Percentiles rank a stretch among this genome's conserved stretches.
These are phyloP conservation scores for Zapornia atra DNA, from an alignment of 2,113 vertebrate genomes.

Conservation along the genomic window DNA sequence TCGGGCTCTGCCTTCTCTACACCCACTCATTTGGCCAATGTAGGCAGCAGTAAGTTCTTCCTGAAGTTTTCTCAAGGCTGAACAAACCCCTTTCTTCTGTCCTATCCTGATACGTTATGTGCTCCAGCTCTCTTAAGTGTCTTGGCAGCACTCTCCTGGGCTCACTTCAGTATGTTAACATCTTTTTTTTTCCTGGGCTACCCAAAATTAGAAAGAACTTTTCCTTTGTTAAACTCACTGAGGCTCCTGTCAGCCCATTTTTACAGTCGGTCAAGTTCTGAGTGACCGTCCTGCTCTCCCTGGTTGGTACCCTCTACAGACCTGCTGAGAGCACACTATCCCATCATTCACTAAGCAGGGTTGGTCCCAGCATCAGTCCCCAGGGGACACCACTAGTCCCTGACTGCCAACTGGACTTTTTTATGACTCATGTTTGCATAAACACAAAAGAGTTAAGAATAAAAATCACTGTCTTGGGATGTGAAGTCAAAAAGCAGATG, in stretches of 20 bases:
- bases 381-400: background rate
- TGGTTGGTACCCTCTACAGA: background rate
- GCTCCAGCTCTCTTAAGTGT: background rate
- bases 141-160: background rate
- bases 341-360: background rate
- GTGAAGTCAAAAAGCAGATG: background rate
- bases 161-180: background rate
- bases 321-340: background rate
- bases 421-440: background rate
- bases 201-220: background rate
- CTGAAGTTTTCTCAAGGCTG: background rate
- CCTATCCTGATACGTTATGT: background rate
- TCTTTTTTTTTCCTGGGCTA: background rate
- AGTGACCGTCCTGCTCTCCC: background rate
- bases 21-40: background rate
- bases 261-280: background rate
- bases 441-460: background rate
- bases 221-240: background rate
- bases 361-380: background rate
- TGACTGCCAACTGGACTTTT: background rate
- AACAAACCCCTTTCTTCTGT: background rate
- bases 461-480: background rate
- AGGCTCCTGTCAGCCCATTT: background rate
- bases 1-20: background rate
- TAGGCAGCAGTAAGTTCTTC: background rate